Evolutionary conservation across 2,113 vertebrate genomes (phyloP).

Genomic region (Morone saxatilis): DNA sequence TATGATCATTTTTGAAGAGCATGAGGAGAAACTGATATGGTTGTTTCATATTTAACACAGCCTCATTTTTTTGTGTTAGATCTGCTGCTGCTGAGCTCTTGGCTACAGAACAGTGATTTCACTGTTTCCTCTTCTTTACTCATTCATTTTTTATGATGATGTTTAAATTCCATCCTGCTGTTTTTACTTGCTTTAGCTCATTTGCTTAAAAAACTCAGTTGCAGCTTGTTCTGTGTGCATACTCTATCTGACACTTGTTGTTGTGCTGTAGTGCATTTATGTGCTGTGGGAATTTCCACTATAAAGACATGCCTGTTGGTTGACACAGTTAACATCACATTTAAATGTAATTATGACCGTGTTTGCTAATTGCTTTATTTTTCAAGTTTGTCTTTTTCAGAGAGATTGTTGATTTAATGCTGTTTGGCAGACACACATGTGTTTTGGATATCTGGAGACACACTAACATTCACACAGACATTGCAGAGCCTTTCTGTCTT

Average conservation of each 20-base stretch:
- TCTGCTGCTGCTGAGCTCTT: constrained; percentile 6
- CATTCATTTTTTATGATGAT: neutral
- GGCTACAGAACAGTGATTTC: constrained; percentile 3
- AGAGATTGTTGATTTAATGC: neutral
- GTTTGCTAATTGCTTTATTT: neutral
- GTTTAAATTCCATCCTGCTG: neutral
- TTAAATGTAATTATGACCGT: neutral
- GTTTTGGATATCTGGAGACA: neutral
- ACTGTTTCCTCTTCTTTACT: neutral
- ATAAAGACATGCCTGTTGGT: neutral
- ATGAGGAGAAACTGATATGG: neutral
- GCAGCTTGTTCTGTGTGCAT: neutral
- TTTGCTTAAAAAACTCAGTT: neutral
- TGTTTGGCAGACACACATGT: neutral
- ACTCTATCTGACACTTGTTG: neutral
- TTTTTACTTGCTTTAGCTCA: neutral
- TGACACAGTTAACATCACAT: neutral
- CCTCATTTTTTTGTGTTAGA: neutral
- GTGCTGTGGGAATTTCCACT: neutral
- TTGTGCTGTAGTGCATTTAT: neutral
- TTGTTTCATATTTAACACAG: neutral
- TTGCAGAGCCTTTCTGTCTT: neutral
- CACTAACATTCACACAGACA: neutral
- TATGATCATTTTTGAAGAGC: neutral
- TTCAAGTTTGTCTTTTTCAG: neutral